A percentile compares a stretch with the other conserved stretches of the same genome.
Conservation (phyloP, 2,113 vertebrate genomes). For the Pygoscelis adeliae region DNA sequence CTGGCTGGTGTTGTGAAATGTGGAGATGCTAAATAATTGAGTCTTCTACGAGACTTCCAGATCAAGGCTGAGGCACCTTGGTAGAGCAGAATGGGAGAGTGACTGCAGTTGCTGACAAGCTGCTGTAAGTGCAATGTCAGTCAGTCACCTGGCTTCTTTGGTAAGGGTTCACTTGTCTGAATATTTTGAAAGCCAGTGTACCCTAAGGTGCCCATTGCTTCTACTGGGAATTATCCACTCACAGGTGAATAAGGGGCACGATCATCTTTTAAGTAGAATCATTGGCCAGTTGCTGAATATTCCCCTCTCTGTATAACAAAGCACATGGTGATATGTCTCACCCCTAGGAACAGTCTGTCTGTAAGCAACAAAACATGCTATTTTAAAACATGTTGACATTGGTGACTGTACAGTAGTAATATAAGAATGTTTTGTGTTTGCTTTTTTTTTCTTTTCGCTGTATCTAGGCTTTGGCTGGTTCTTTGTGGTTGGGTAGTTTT, state of each 20-base stretch:
- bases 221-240: neutral
- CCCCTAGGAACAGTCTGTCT: neutral
- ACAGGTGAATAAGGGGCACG: neutral
- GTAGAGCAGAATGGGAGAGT: neutral
- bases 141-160: neutral
- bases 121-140: neutral
- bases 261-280: neutral
- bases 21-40: neutral
- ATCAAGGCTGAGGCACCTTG: neutral
- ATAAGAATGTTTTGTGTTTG: neutral
- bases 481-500: neutral
- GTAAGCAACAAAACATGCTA: neutral
- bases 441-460: neutral
- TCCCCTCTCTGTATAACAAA: neutral
- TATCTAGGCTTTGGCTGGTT: neutral
- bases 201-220: neutral
- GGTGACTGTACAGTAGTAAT: neutral
- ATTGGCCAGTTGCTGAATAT: neutral
- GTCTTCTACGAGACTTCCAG: neutral
- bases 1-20: neutral
- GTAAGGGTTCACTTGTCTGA: neutral
- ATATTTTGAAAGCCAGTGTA: neutral
- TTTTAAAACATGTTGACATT: neutral
- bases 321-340: neutral
- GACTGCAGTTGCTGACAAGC: neutral